Base-by-base conservation (phyloP, 92 coral and sea anemone species). In the Phenganax subtilis region DNA sequence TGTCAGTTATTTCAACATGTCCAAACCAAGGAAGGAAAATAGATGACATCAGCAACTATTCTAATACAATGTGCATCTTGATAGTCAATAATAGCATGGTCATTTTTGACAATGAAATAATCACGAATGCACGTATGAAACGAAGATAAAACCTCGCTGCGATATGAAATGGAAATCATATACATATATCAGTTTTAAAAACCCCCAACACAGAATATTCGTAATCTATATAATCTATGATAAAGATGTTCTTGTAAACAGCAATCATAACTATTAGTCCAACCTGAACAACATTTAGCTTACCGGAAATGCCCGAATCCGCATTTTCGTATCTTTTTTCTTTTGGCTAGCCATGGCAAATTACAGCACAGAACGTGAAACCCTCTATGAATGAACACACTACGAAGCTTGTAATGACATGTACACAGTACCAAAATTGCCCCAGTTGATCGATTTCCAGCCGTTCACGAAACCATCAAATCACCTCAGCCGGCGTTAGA, bases 231-330 rank as follows among this genome's bases (percentile, higher is more conserved):
- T 37, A 37, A 55, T 80, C 54, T 69, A 85, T 84, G 68, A 81
- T 72, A 84, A 84, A 66, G 1, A 66, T 27, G 20, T 66, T 51
- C 72, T 51, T 10, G 15, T 66, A 25, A 29, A 66, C 51, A 29
- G 31, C 14, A 66, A 66, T 30, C 47, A 0, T 29, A 20, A 51
- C 8, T 66, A 30, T 14, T 6, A 66, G 51, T 31, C 20, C 14
- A 55, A 62, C 9, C 69, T 59, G 55, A 58, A 16, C n/a, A 10
- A 55, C 10, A 72, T 51, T 29, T 6, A 63, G 56, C 91, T 57
- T 91, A 88, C 91, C 93, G 97, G 97, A 84, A 91, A 92, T 81
- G 97, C 97, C 87, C 97, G 94, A 88, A 92, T 92, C 77, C 97
- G 85, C 97, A 92, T 93, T 85, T 93, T 93, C 76, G 93, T 93